Evolutionary conservation across 1,140 invertebrate species (phyloP), one percentile per base, ranked within the genome.

Genomic region (Brachionus sp.): DNA sequence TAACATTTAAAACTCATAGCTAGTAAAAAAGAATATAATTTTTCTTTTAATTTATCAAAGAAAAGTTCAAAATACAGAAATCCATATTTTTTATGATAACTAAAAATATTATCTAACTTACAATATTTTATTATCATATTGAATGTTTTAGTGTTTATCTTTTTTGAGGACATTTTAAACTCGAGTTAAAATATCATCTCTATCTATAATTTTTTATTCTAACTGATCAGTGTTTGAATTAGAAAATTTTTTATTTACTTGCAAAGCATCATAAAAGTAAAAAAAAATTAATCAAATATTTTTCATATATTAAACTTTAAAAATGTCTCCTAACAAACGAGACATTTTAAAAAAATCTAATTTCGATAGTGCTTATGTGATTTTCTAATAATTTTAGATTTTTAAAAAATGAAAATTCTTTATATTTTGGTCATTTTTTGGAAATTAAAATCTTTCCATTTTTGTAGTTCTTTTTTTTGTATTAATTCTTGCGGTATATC

Each of bases 401-500:
- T 6, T 35, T n/a, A n/a, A 37, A 16, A 39, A 33, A 70, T 37
- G 37, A 70, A 46, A 75, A 46, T 75, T 25, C 12, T 75, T 25
- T 44, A 75, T 75, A 23, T 75, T 12, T 23, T 9, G 25, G 9
- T 75, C 23, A 10, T 75, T 46, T 13, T 75, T 10, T 13, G 19
- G 13, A 19, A 25, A 44, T 29, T 46, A 29, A 46, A 75, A 25
- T 25, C 23, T 9, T 42, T 44, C n/a, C 39, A 75, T 12, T 23
- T 35, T n/a, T 80, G 77, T 29, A 62, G 10, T 16, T 80, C 77
- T 1, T 80, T 80, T 44, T 80, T 39, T 44, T 80, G 77, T 29
- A 42, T 80, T 19, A 80, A 80, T 25, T 80, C 77, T 12, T 80
- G 77, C 42, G 77, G 77, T 37, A 4, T 25, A 62, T 80, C 77